phyloP scores from a whole-genome alignment of 2,797 vertebrate genomes.

The Sarcoramphus papa region DNA sequence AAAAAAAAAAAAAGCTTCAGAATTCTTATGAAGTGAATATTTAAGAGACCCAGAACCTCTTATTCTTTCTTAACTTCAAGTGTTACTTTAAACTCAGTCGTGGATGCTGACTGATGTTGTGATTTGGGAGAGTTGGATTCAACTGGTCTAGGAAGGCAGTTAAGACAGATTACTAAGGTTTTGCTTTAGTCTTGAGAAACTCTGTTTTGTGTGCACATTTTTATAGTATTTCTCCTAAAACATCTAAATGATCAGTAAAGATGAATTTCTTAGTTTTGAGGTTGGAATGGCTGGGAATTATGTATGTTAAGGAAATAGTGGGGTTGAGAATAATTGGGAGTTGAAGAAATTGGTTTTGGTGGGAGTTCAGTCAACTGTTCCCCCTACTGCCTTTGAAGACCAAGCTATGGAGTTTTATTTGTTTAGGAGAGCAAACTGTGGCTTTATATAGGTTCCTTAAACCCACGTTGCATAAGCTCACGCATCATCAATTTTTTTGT shows the following conservation, averaged over 20 bases:
- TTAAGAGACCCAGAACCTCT: not conserved
- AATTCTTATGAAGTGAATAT: not conserved
- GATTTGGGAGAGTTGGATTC: not conserved
- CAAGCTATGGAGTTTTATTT: not conserved
- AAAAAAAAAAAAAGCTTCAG: not conserved
- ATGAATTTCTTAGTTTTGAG: not conserved
- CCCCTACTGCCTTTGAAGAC: not conserved
- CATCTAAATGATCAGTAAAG: not conserved
- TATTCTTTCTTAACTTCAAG: not conserved
- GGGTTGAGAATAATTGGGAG: not conserved
- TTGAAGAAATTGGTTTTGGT: not conserved
- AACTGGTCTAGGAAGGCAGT: not conserved
- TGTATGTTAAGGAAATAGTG: not conserved
- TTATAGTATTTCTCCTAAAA: not conserved
- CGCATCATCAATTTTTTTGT: not conserved
- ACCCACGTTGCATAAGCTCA: not conserved
- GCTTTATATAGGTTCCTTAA: not conserved
- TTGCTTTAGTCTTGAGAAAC: not conserved
- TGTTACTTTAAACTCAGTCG: not conserved
- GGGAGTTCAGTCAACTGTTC: not conserved
- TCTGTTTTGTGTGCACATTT: not conserved
- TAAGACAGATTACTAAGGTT: not conserved
- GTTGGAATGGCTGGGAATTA: not conserved
- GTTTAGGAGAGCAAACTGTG: not conserved
- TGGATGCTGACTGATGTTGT: not conserved